phyloP scores from a whole-genome alignment of 2,888 invertebrate genomes.

The Pachydiplax longipennis region DNA sequence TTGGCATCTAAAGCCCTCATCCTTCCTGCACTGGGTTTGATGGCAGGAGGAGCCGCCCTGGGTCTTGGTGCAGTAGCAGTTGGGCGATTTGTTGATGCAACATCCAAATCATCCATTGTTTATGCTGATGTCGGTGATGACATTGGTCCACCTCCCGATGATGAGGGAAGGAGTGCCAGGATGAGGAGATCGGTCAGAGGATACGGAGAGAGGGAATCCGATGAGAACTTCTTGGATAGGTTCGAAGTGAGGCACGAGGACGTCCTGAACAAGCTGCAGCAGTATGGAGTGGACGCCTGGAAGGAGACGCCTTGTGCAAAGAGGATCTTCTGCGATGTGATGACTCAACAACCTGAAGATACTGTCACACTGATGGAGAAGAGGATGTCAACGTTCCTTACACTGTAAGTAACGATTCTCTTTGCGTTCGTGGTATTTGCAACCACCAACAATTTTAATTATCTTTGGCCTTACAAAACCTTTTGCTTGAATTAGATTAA shows the following conservation, averaged over 20 bases:
- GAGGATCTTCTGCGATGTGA: slow-evolving; percentile 77
- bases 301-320: slow-evolving; percentile 80
- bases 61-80: slow-evolving; percentile 83
- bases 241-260: slow-evolving; percentile 46
- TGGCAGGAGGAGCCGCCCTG: slow-evolving; percentile 83
- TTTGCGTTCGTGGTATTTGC: background rate
- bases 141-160: slow-evolving; percentile 64
- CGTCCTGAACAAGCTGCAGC: slow-evolving; percentile 37
- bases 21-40: slow-evolving; percentile 76
- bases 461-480: too few relatives aligned
- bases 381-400: slow-evolving; percentile 76
- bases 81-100: slow-evolving; percentile 62
- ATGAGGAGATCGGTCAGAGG: slow-evolving; percentile 14
- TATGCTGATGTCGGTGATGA: slow-evolving; percentile 50
- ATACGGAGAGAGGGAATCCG: slow-evolving; percentile 45
- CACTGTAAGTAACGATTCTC: slow-evolving; percentile 69
- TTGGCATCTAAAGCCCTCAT: slow-evolving; percentile 68
- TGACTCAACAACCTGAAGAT: slow-evolving; percentile 73
- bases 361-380: slow-evolving; percentile 79
- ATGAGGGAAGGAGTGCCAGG: slow-evolving; percentile 58
- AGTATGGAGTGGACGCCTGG: slow-evolving; percentile 66
- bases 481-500: too few relatives aligned
- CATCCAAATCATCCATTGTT: slow-evolving; percentile 46
- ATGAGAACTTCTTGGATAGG: slow-evolving; percentile 48
- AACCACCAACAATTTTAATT: background rate